Percentiles rank a stretch among this genome's conserved stretches.
These are phyloP conservation scores for Drosophila mimica DNA, from an alignment of 2,888 invertebrate species.

Conservation along the genomic window DNA sequence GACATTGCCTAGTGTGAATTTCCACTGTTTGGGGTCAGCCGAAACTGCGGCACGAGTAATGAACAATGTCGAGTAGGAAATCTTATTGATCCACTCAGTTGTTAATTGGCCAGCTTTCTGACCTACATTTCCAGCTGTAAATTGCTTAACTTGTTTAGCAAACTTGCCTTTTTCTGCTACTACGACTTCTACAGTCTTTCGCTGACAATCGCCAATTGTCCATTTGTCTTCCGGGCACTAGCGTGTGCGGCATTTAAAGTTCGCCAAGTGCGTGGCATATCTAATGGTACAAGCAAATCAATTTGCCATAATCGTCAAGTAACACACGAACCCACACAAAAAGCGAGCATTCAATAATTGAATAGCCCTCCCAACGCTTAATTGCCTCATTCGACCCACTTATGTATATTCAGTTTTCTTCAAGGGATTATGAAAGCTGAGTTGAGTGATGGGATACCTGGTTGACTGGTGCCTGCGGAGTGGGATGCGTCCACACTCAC, in stretches of 20 bases:
- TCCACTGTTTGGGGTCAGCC: slow-evolving; percentile 4
- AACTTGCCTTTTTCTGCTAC: not conserved
- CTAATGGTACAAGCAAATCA: slow-evolving; percentile 67
- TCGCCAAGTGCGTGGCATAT: slow-evolving; percentile 67
- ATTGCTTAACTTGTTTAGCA: slow-evolving; percentile 8
- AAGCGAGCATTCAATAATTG: not conserved
- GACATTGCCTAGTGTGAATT: not conserved
- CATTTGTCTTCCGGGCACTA: slow-evolving; percentile 68
- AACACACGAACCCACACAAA: slow-evolving; percentile 13
- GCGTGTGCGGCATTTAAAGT: slow-evolving; percentile 62
- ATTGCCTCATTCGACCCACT: not conserved
- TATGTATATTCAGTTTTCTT: slow-evolving; percentile 2
- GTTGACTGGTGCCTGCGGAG: slow-evolving; percentile 12
- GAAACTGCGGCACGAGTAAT: not conserved
- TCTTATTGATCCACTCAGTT: slow-evolving; percentile 46
- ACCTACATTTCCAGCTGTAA: slow-evolving; percentile 37
- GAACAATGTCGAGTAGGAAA: slow-evolving; percentile 7
- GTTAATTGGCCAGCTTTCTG: slow-evolving; percentile 32
- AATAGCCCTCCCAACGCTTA: not conserved
- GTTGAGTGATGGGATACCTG: slow-evolving; percentile 44
- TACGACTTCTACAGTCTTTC: slow-evolving; percentile 1
- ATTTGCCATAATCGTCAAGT: slow-evolving; percentile 73
- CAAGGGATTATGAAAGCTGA: slow-evolving; percentile 8
- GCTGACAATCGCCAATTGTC: slow-evolving; percentile 56
- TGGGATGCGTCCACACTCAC: slow-evolving; percentile 33